A percentile compares a stretch with the other conserved stretches of the same genome.
Conservation (phyloP, 2,113 vertebrate genomes). For the Antidorcas marsupialis region DNA sequence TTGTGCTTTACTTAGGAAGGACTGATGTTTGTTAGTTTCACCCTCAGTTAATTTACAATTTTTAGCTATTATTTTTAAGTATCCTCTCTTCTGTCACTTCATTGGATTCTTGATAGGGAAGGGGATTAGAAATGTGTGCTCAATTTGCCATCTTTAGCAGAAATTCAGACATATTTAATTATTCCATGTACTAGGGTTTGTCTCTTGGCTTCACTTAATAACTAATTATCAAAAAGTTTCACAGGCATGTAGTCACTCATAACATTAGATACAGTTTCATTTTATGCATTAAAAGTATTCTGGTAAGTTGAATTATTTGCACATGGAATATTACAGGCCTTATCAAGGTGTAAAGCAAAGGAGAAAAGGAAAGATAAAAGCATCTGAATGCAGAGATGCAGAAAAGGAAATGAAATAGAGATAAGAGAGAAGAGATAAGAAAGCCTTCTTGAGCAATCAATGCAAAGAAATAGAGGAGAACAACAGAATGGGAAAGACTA, state of each 20-base stretch:
- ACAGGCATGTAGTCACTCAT: background rate
- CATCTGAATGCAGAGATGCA: too few species aligned
- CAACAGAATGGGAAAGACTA: too few species aligned
- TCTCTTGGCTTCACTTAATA: background rate
- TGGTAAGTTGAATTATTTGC: background rate
- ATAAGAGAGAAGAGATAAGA: too few species aligned
- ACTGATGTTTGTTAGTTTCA: background rate
- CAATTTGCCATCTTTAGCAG: background rate
- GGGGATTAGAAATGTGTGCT: background rate
- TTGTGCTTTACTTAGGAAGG: background rate
- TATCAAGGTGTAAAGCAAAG: background rate
- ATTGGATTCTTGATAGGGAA: background rate
- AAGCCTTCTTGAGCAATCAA: too few species aligned
- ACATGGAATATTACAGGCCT: background rate
- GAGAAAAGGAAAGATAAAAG: too few species aligned
- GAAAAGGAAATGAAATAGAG: too few species aligned
- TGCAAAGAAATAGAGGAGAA: too few species aligned
- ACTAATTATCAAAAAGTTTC: background rate
- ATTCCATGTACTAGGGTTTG: background rate
- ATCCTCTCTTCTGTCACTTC: background rate
- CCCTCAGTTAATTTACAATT: background rate
- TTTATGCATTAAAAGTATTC: background rate
- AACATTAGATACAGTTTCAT: background rate
- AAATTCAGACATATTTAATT: background rate
- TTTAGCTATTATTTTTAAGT: background rate